Conservation (phyloP, 1,140 invertebrate genomes). For the Bombus consobrinus region DNA sequence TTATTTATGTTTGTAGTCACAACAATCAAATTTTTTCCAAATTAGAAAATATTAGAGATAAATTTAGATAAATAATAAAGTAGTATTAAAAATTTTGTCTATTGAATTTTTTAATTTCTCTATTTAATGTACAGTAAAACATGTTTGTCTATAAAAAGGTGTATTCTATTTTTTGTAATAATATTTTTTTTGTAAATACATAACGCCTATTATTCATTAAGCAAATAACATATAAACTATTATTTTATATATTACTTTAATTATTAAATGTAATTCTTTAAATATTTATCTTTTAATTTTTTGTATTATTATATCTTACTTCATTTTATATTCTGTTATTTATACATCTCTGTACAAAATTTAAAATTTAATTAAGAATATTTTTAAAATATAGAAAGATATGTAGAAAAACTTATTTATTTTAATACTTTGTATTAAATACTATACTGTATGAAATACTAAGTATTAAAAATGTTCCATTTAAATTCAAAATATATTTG, state of each 20-base stretch:
- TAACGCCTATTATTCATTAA: not conserved
- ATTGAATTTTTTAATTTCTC: not conserved
- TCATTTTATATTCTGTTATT: not conserved
- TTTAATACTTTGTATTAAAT: not conserved
- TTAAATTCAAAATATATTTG: not conserved
- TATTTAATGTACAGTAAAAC: not conserved
- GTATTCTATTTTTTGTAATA: not conserved
- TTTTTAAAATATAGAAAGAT: not conserved
- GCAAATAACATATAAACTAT: not conserved
- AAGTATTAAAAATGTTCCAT: not conserved
- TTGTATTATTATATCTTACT: not conserved
- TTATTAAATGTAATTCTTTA: not conserved
- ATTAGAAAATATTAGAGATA: not conserved
- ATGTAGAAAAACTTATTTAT: not conserved
- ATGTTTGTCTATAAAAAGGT: not conserved
- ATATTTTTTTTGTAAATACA: not conserved
- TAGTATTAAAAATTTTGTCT: not conserved
- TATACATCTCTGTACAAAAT: not conserved
- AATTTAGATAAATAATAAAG: not conserved
- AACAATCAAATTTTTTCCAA: not conserved
- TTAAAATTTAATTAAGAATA: not conserved
- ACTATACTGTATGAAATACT: too few species aligned
- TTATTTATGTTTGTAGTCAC: conserved; percentile 30
- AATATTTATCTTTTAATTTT: not conserved
- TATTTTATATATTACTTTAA: not conserved